phyloP scores from a whole-genome alignment of 2,113 vertebrate genomes.

The Speoplatyrhinus poulsoni region DNA sequence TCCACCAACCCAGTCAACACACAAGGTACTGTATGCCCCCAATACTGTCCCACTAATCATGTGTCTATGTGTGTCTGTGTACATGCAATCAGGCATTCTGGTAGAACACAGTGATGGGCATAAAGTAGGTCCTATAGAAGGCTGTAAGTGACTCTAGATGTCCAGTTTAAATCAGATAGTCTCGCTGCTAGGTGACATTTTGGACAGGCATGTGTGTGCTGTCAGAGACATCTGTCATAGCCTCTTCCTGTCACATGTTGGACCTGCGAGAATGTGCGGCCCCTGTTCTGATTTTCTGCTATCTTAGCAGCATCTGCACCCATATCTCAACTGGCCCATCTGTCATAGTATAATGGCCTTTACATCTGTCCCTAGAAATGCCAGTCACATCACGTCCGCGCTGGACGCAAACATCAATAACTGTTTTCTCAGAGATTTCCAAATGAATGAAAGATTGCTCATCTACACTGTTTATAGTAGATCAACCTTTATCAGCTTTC shows the following conservation, averaged over 20 bases:
- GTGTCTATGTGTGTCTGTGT: conserved; percentile 20
- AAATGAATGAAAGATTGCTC: conserved; percentile 44
- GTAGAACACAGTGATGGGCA: conserved; percentile 7
- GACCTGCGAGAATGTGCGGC: conserved; percentile 52
- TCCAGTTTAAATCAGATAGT: conserved; percentile 69
- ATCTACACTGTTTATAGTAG: conserved; percentile 26
- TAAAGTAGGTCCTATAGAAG: conserved; percentile 20
- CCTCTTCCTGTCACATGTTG: conserved; percentile 57
- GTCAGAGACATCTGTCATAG: conserved; percentile 65
- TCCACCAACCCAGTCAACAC: conserved; percentile 78
- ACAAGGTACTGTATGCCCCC: conserved; percentile 80
- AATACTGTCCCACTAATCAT: conserved; percentile 58
- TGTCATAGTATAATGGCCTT: conserved; percentile 67
- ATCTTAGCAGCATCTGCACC: conserved; percentile 71
- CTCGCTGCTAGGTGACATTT: conserved; percentile 65
- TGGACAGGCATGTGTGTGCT: conserved; percentile 37
- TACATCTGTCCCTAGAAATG: conserved; percentile 63
- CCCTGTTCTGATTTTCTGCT: conserved; percentile 44
- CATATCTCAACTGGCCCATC: conserved; percentile 55
- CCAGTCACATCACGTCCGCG: conserved; percentile 56
- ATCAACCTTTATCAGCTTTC: conserved; percentile 39
- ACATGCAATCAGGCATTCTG: conserved; percentile 6
- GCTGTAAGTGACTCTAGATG: conserved; percentile 40
- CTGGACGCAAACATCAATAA: conserved; percentile 61
- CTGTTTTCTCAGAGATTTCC: conserved; percentile 47